Evolutionary conservation across 1,140 invertebrate genomes (phyloP), one percentile per base, ranked within the genome.

Genomic region (Apis laboriosa): DNA sequence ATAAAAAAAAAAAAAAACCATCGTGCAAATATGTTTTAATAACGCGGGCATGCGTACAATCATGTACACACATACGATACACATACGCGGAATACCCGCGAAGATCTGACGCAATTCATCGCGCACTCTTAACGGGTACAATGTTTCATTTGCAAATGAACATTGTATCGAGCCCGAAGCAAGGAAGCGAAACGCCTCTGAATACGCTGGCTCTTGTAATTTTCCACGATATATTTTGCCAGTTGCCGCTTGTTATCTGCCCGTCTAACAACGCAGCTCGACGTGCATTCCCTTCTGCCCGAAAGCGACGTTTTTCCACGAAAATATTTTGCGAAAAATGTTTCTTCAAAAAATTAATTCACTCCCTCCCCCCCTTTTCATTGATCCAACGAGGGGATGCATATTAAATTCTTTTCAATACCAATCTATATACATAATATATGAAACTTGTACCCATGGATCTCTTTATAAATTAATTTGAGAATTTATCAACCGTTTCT

Each of bases 131-230:
- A n/a, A 15, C 64, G 8, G 49, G 34, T 15, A 24, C 17, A 49
- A 28, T 24, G 66, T 78, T 78, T 78, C 66, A 28, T 61, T 78
- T 34, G 43, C 66, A 51, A 70, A 51, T 60, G 66, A 78, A 78
- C 63, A 70, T 53, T 17, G 58, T 72, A 63, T 72, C 77, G 68
- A 43, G 75, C 19, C 8, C 13, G n/a, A 24, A 77, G 55, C 77
- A 13, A n/a, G 58, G 43, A 43, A n/a, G 9, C 11, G 58, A 60
- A 64, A 72, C 21, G n/a, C 49, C 49, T 19, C 43, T 53, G 24
- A 61, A 72, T 63, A n/a, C 12, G 58, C 43, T 34, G 28, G n/a
- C 21, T 19, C 51, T 80, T 80, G 70, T 73, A 80, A 73, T 80
- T 71, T 64, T 53, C 60, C 78, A n/a, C 53, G 60, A 73, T 80